Evolutionary conservation across 2,113 vertebrate genomes (phyloP).

Genomic region (Xiphias gladius): DNA sequence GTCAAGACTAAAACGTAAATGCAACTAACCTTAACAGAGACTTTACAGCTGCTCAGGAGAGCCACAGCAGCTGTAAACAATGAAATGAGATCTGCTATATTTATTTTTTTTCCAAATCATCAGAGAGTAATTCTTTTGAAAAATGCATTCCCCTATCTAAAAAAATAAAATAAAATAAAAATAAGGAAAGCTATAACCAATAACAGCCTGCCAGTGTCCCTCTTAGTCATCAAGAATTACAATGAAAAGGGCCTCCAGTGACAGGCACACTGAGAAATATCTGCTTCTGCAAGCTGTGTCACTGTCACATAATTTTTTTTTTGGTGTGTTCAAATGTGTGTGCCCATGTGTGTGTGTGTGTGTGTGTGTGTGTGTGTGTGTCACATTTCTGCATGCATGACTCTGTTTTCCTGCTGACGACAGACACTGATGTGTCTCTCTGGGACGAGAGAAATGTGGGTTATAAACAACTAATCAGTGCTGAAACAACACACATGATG

Average conservation of each 20-base stretch:
- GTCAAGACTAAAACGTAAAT: constrained; percentile 1
- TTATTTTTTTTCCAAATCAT: neutral
- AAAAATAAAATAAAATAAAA: constrained; percentile 8
- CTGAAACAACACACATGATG: constrained; percentile 47
- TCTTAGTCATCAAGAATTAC: constrained; percentile 7
- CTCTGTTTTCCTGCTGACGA: neutral
- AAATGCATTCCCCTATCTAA: constrained; percentile 1
- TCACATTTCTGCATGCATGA: neutral
- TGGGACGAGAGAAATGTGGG: constrained; percentile 40
- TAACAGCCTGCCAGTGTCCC: constrained; percentile 8
- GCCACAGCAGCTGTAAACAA: neutral
- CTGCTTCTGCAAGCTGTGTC: constrained; percentile 7
- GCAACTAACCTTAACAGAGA: neutral
- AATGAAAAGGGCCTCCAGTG: neutral
- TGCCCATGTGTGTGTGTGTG: neutral
- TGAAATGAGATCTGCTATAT: neutral
- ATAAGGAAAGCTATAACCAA: neutral
- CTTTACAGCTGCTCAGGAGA: neutral
- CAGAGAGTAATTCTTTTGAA: constrained; percentile 15
- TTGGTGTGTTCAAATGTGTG: neutral
- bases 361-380: neutral
- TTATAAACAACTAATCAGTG: constrained; percentile 54
- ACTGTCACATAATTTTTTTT: neutral
- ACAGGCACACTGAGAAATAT: constrained; percentile 6
- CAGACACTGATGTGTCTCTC: constrained; percentile 28